Conservation (phyloP, 2,797 vertebrate species). For the Lacerta viridis region DNA sequence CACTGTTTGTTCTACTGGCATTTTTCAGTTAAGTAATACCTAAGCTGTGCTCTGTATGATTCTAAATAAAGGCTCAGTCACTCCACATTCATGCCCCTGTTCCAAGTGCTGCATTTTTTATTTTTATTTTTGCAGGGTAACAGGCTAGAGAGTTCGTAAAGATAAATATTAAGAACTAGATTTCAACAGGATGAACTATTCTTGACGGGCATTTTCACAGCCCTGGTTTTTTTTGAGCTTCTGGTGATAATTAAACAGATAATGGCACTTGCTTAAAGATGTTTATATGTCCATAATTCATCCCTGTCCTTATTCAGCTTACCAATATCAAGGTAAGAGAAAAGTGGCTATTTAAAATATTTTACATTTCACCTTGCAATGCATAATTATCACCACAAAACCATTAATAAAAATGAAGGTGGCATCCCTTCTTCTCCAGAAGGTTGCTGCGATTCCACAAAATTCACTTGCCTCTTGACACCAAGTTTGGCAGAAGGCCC, state of each 20-base stretch:
- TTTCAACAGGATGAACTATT: not conserved
- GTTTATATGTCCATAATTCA: not conserved
- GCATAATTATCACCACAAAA: not conserved
- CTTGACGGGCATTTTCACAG: not conserved
- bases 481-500: too few relatives aligned
- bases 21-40: slow-evolving; percentile 3
- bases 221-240: not conserved
- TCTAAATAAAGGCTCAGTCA: not conserved
- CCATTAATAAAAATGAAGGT: not conserved
- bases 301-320: not conserved
- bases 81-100: not conserved
- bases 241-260: not conserved
- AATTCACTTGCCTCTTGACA: too few relatives aligned
- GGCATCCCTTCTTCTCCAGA: too few relatives aligned
- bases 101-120: not conserved
- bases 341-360: not conserved
- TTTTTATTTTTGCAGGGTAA: not conserved
- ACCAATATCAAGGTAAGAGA: not conserved
- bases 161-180: not conserved
- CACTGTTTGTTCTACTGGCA: not conserved
- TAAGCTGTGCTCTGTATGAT: not conserved
- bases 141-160: not conserved
- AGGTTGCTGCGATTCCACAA: not conserved
- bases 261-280: not conserved
- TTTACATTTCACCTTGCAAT: not conserved